These are phyloP conservation scores for Pseudolaguvia tuberculata DNA, from an alignment of 2,113 vertebrate genomes.

Conservation along the genomic window DNA sequence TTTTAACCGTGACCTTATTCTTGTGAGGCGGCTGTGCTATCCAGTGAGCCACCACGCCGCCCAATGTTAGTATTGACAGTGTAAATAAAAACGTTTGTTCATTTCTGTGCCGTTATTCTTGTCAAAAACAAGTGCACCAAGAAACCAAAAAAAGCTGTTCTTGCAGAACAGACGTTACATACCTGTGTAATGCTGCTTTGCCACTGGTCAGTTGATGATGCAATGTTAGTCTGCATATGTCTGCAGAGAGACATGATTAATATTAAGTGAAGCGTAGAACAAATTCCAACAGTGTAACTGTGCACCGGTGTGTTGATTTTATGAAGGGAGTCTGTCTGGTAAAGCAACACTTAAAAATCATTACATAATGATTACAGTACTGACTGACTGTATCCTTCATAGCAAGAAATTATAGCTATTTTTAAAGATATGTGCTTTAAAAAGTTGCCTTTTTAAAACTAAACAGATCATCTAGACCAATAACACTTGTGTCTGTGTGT, in stretches of 20 bases:
- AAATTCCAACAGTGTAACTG: constrained; percentile 6
- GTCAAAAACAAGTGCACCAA: not conserved
- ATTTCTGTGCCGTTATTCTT: too few species aligned
- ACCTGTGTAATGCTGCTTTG: constrained; percentile 7
- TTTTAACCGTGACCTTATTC: too few species aligned
- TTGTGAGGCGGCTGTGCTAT: too few species aligned
- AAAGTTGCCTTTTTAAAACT: not conserved
- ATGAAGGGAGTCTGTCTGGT: constrained; percentile 52
- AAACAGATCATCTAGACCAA: not conserved
- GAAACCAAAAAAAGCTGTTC: constrained; percentile 1
- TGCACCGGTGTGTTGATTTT: not conserved
- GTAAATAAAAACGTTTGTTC: too few species aligned
- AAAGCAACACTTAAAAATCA: not conserved
- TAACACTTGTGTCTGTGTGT: not conserved
- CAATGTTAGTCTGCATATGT: not conserved
- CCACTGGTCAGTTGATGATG: not conserved
- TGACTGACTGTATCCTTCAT: not conserved
- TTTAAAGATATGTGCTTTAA: too few species aligned
- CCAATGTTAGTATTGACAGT: too few species aligned
- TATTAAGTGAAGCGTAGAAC: not conserved
- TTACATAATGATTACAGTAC: constrained; percentile 22
- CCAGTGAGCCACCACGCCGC: too few species aligned
- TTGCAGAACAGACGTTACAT: constrained; percentile 9
- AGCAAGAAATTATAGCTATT: too few species aligned
- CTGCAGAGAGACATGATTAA: not conserved